Conservation (phyloP, 2,797 vertebrate genomes). For the Brachyrhaphis roseni region DNA sequence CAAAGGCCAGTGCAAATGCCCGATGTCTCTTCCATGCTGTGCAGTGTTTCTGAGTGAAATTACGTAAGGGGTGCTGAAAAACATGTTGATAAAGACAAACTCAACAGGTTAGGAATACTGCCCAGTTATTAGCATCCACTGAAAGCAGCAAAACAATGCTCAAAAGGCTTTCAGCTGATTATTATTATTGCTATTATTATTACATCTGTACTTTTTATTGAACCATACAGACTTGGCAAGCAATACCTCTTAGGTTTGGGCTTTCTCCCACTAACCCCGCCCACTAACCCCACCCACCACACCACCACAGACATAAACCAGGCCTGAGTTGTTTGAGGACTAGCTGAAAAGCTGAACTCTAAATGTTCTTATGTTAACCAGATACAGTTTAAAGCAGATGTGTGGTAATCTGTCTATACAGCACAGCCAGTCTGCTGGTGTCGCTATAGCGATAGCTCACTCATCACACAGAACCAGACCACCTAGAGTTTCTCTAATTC, state of each 20-base stretch:
- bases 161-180: not conserved
- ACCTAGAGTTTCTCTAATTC: not conserved
- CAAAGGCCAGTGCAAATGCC: conserved; percentile 7
- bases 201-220: not conserved
- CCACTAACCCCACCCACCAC: not conserved
- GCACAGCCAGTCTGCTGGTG: not conserved
- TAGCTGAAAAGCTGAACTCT: not conserved
- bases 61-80: not conserved
- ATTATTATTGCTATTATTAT: not conserved
- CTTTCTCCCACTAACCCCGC: not conserved
- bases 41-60: not conserved
- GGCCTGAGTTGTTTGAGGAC: too few species aligned
- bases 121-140: not conserved
- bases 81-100: not conserved
- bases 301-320: not conserved
- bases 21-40: not conserved
- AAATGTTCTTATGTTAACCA: not conserved
- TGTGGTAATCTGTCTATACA: not conserved
- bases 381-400: too few species aligned
- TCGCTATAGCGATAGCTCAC: not conserved
- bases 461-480: not conserved
- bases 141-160: not conserved
- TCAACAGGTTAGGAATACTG: not conserved
- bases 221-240: not conserved
- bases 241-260: not conserved